phyloP scores from a whole-genome alignment of 2,888 invertebrate genomes.

The Dysmachus trigonus region DNA sequence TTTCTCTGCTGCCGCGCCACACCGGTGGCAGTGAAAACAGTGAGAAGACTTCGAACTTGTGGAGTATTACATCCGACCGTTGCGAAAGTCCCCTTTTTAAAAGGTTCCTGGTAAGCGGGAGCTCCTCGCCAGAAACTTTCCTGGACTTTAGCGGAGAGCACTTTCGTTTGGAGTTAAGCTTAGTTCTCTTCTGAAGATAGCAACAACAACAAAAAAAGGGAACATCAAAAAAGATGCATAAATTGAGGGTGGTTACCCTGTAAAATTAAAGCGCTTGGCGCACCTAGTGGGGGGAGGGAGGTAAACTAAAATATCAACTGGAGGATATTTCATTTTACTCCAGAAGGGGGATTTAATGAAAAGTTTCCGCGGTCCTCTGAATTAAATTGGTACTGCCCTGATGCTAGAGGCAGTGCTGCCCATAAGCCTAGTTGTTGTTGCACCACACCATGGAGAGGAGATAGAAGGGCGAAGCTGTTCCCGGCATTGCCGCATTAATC shows the following conservation, averaged over 20 bases:
- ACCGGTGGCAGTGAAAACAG: background rate
- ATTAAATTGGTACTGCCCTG: background rate
- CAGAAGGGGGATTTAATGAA: background rate
- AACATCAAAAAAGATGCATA: background rate
- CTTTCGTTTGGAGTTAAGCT: background rate
- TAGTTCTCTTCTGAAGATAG: background rate
- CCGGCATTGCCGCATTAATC: slow-evolving; percentile 2
- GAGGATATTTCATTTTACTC: background rate
- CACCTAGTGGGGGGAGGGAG: background rate
- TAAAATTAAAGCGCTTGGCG: background rate
- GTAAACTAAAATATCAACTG: background rate
- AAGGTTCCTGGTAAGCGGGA: background rate
- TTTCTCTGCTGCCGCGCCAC: no score
- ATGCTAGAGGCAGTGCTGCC: background rate
- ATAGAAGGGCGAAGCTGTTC: background rate
- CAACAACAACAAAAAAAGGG: background rate
- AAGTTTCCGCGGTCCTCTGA: background rate
- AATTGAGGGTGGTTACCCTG: background rate
- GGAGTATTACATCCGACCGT: background rate
- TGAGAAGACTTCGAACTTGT: background rate
- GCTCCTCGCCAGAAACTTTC: background rate
- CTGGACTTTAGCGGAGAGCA: background rate
- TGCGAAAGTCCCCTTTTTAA: background rate
- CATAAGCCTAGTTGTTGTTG: background rate
- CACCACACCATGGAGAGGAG: background rate